Conservation (phyloP, 37 sponge, comb jelly and placozoan genomes). For the Ephydatia muelleri region DNA sequence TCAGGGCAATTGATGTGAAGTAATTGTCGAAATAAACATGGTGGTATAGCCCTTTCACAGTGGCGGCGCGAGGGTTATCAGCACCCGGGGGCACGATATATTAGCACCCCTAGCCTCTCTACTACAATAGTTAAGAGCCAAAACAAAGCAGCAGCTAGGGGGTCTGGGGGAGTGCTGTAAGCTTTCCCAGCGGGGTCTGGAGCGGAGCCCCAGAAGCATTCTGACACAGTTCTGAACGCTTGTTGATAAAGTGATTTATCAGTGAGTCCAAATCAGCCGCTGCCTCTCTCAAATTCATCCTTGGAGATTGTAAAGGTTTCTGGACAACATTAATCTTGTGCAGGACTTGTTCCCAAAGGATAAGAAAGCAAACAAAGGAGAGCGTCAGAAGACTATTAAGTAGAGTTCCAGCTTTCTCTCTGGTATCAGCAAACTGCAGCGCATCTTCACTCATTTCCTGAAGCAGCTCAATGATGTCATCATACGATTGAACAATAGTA, state of each 20-base stretch:
- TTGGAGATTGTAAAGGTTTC: not conserved
- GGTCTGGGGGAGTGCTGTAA: too few relatives aligned
- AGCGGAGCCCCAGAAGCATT: too few relatives aligned
- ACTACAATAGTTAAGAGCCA: too few relatives aligned
- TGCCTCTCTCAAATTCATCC: slow-evolving; percentile 1
- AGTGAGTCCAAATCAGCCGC: not conserved
- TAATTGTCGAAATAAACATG: not conserved
- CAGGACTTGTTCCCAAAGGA: slow-evolving; percentile 1
- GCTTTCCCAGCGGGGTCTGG: too few relatives aligned
- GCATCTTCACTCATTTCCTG: slow-evolving; percentile 1
- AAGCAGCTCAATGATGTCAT: not conserved
- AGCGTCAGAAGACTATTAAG: not conserved
- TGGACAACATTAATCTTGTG: not conserved
- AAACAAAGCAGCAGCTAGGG: too few relatives aligned
- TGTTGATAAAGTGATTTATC: not conserved
- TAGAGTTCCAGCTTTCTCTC: not conserved
- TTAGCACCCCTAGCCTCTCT: too few relatives aligned
- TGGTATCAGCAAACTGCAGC: not conserved
- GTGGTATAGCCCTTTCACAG: not conserved
- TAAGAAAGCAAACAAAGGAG: not conserved
- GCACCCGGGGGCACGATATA: too few relatives aligned
- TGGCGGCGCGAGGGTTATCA: too few relatives aligned
- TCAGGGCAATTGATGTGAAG: not conserved
- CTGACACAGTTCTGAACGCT: not conserved
- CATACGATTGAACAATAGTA: not conserved